Percentiles rank a stretch among this genome's conserved stretches.
Evolutionary conservation across 2,797 vertebrate genomes (phyloP).

Genomic region (Morelia viridis): DNA sequence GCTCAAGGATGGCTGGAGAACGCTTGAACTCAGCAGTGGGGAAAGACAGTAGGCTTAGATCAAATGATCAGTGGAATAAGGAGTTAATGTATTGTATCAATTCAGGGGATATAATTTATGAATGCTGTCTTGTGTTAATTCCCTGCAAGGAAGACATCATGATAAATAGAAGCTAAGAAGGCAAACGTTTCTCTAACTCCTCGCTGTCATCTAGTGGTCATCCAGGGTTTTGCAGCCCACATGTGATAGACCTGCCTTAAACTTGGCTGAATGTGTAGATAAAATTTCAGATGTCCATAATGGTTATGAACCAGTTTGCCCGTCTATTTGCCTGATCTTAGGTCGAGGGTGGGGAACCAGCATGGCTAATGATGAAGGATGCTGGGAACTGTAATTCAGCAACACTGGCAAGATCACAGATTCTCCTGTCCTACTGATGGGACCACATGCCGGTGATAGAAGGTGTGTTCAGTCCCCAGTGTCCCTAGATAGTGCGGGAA

Average conservation of each 20-base stretch:
- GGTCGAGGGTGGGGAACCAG: background rate
- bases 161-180: background rate
- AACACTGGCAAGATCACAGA: background rate
- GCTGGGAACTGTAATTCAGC: background rate
- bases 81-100: background rate
- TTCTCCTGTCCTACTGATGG: background rate
- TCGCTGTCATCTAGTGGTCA: background rate
- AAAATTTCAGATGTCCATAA: background rate
- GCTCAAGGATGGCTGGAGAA: background rate
- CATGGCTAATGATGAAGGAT: background rate
- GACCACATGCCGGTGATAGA: background rate
- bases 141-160: background rate
- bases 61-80: background rate
- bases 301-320: background rate
- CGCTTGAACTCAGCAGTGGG: background rate
- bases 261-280: background rate
- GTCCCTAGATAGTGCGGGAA: background rate
- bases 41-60: background rate
- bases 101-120: background rate
- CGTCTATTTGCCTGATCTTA: background rate
- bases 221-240: background rate
- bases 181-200: background rate
- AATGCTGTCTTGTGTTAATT: background rate
- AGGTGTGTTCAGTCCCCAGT: background rate
- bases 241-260: background rate